Percentiles rank a stretch among this genome's conserved stretches.
Evolutionary conservation across 2,113 vertebrate species (phyloP).

Genomic region (Rallus limicola): DNA sequence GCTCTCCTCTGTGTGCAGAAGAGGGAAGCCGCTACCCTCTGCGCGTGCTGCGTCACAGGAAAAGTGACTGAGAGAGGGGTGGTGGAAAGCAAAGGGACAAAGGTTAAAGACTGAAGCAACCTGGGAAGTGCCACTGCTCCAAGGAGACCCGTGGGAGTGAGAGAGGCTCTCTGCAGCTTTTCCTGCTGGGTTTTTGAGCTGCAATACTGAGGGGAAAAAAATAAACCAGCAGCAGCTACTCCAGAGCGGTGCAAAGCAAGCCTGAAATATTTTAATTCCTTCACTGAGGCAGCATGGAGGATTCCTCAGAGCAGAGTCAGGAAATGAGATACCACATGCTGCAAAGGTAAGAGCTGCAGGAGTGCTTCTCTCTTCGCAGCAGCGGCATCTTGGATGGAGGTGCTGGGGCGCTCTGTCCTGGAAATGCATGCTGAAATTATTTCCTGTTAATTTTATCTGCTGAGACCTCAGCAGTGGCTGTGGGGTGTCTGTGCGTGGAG

Average conservation of each 20-base stretch:
- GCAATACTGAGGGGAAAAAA: neutral
- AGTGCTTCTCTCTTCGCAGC: neutral
- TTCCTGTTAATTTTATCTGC: neutral
- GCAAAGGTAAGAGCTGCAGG: conserved; percentile 67
- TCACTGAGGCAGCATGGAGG: conserved; percentile 64
- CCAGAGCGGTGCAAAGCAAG: neutral
- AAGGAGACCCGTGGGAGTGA: neutral
- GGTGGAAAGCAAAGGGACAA: conserved; percentile 37
- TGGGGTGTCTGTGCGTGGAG: neutral
- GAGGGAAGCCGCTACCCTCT: neutral
- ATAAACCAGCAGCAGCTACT: neutral
- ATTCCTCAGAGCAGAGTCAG: conserved; percentile 60
- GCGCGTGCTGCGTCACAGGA: neutral
- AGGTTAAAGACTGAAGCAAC: conserved; percentile 11
- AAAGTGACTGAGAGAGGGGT: neutral
- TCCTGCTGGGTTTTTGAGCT: conserved; percentile 23
- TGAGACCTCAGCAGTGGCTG: neutral
- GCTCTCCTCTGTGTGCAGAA: neutral
- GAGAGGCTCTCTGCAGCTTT: neutral
- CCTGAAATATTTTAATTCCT: neutral
- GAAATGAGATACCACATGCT: conserved; percentile 78
- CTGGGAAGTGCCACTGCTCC: neutral
- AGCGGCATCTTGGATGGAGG: neutral
- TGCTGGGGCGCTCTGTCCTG: neutral
- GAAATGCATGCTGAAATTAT: neutral